Percentiles rank a stretch among this genome's conserved stretches.
phyloP scores from a whole-genome alignment of 2,113 vertebrate genomes.

The Pimephales promelas region DNA sequence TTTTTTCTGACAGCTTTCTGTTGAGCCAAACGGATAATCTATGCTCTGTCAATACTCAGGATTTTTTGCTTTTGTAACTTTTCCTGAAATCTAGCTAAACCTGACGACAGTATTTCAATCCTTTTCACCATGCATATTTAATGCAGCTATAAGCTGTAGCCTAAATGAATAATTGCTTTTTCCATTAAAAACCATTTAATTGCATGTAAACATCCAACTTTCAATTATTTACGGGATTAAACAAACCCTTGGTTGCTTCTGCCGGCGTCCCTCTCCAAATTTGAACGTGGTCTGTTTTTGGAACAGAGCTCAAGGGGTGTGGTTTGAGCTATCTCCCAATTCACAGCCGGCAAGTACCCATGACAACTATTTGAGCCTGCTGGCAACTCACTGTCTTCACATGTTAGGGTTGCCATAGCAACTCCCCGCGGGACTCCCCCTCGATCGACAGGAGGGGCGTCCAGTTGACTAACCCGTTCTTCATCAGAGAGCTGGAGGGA shows the following conservation, averaged over 20 bases:
- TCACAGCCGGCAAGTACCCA: conserved; percentile 73
- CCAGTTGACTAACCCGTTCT: conserved; percentile 77
- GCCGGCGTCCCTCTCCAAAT: conserved; percentile 28
- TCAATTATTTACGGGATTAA: background rate
- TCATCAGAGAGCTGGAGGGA: conserved; percentile 67
- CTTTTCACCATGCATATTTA: conserved; percentile 3
- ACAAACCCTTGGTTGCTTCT: background rate
- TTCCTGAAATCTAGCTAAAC: conserved; percentile 6
- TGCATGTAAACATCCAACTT: background rate
- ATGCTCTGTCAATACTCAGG: background rate
- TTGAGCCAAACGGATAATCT: background rate
- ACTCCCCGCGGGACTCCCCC: conserved; percentile 76
- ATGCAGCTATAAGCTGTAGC: background rate
- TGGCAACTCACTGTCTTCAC: conserved; percentile 79
- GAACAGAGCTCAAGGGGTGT: conserved; percentile 43
- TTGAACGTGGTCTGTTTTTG: conserved; percentile 44
- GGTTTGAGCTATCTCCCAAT: conserved; percentile 58
- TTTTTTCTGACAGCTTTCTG: background rate
- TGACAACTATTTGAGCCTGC: conserved; percentile 79
- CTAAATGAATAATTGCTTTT: background rate
- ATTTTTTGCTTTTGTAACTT: background rate
- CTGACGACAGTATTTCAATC: background rate
- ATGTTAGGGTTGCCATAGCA: conserved; percentile 76
- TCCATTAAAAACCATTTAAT: background rate
- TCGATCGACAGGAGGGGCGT: conserved; percentile 77